A percentile compares a stretch with the other conserved stretches of the same genome.
Evolutionary conservation across 2,113 vertebrate genomes (phyloP).

Genomic region (Mungos mungo): DNA sequence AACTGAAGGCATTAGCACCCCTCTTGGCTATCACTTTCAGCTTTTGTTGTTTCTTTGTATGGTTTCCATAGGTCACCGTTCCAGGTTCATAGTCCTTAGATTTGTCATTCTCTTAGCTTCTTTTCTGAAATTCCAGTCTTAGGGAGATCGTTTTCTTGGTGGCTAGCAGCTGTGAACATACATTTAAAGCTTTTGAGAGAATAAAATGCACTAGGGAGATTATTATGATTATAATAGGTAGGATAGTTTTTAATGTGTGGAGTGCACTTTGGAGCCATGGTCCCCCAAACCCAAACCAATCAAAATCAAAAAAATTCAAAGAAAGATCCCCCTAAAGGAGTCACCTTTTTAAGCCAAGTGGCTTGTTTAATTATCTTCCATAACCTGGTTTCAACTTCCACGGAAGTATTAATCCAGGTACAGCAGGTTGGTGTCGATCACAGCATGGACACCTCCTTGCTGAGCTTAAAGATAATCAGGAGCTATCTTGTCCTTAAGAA

Average conservation of each 20-base stretch:
- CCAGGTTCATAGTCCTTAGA: not conserved
- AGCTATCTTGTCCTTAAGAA: not conserved
- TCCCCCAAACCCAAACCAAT: not conserved
- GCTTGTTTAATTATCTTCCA: not conserved
- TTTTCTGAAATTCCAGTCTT: not conserved
- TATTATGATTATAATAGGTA: not conserved
- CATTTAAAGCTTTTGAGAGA: not conserved
- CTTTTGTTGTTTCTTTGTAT: not conserved
- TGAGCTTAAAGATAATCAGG: not conserved
- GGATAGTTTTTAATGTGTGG: not conserved
- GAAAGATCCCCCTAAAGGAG: not conserved
- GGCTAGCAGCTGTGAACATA: not conserved
- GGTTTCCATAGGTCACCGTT: not conserved
- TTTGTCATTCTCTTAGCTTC: not conserved
- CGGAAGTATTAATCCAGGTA: not conserved
- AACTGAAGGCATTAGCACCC: not conserved
- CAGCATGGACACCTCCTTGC: not conserved
- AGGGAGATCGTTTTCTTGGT: not conserved
- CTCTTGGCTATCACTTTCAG: not conserved
- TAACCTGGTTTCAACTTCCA: not conserved
- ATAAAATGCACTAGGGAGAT: not conserved
- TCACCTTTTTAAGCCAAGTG: not conserved
- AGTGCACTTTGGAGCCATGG: not conserved
- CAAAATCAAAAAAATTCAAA: not conserved
- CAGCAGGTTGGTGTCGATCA: not conserved